phyloP scores from a whole-genome alignment of 2,113 vertebrate genomes.

The Gymnarchus niloticus region DNA sequence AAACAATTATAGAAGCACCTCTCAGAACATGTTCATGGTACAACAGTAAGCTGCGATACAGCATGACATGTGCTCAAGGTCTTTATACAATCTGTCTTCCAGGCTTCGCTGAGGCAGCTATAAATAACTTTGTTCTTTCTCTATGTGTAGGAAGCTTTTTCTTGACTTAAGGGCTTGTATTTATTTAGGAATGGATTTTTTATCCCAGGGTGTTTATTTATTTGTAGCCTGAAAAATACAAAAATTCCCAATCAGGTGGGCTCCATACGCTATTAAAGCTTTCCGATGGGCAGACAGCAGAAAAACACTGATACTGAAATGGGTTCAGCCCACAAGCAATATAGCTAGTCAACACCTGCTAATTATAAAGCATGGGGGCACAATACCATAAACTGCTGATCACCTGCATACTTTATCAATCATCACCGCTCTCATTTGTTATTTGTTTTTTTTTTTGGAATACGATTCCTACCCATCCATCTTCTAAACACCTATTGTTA shows the following conservation, averaged over 20 bases:
- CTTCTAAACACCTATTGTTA: neutral
- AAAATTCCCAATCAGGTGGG: too few species aligned
- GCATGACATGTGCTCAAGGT: neutral
- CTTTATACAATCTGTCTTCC: constrained; percentile 7
- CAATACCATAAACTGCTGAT: neutral
- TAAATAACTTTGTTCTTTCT: neutral
- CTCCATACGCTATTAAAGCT: too few species aligned
- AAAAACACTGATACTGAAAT: too few species aligned
- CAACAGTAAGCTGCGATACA: neutral
- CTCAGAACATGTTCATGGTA: neutral
- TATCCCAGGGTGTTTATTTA: neutral
- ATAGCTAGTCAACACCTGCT: too few species aligned
- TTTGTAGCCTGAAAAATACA: neutral
- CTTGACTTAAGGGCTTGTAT: neutral
- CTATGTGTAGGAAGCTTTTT: neutral
- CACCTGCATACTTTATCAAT: neutral
- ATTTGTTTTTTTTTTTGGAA: neutral
- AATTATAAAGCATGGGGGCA: neutral
- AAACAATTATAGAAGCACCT: neutral
- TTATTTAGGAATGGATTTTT: neutral
- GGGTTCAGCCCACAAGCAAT: too few species aligned
- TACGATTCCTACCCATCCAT: neutral
- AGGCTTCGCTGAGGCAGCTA: neutral
- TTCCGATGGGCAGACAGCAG: too few species aligned
- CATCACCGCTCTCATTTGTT: neutral